phyloP scores from a whole-genome alignment of 2,113 vertebrate genomes.

The Lepidothrix coronata region DNA sequence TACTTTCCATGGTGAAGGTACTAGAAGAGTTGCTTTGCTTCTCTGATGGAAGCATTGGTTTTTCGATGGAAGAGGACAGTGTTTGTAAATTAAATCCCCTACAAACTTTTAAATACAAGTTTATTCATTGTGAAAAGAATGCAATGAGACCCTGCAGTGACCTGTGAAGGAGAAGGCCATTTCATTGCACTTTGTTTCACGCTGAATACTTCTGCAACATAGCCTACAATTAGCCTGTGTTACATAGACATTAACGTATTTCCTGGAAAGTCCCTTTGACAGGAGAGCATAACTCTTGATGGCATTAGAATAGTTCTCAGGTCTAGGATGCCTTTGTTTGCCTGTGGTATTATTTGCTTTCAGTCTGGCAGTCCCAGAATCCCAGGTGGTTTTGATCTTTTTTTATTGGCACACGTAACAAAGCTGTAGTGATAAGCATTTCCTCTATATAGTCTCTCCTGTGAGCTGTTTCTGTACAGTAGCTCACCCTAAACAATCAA shows the following conservation, averaged over 20 bases:
- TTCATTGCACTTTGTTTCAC: not conserved
- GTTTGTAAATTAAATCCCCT: conserved; percentile 31
- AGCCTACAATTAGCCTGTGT: not conserved
- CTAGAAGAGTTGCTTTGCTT: not conserved
- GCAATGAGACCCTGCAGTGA: not conserved
- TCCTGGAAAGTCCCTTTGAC: not conserved
- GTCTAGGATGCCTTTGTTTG: conserved; percentile 1
- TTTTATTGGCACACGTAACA: not conserved
- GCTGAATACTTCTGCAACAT: not conserved
- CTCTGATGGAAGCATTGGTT: not conserved
- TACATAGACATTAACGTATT: not conserved
- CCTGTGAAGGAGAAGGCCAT: not conserved
- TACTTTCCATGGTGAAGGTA: not conserved
- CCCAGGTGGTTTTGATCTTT: not conserved
- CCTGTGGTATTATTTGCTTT: not conserved
- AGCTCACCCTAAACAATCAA: not conserved
- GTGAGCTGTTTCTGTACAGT: not conserved
- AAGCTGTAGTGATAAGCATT: not conserved
- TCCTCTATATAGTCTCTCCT: not conserved
- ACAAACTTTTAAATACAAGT: not conserved
- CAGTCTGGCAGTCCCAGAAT: not conserved
- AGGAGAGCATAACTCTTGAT: not conserved
- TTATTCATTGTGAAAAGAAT: conserved; percentile 17
- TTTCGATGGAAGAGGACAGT: not conserved
- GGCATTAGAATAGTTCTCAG: not conserved